Evolutionary conservation across 2,113 vertebrate species (phyloP).

Genomic region (Tinamus guttatus): DNA sequence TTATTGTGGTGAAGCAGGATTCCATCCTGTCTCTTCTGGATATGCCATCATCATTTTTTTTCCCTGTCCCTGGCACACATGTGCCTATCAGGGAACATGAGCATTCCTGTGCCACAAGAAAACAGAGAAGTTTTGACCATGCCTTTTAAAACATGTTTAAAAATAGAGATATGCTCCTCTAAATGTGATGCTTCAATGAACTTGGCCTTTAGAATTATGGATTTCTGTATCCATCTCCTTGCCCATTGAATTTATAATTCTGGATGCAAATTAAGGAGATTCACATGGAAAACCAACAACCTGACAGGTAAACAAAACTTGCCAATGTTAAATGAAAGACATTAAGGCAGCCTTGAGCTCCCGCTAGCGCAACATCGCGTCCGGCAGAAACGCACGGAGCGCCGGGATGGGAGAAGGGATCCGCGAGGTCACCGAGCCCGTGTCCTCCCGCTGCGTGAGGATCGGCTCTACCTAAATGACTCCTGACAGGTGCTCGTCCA

Average conservation of each 20-base stretch:
- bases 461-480: constrained; percentile 3
- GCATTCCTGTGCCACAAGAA: neutral
- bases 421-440: constrained; percentile 35
- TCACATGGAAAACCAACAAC: constrained; percentile 9
- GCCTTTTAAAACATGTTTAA: neutral
- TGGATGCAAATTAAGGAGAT: constrained; percentile 16
- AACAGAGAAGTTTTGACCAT: neutral
- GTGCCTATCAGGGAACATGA: neutral
- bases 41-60: neutral
- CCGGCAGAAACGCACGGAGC: neutral
- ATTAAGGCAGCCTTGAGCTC: neutral
- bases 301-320: constrained; percentile 22
- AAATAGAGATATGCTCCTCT: neutral
- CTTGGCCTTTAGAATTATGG: neutral
- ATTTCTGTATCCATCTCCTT: constrained; percentile 18
- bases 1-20: neutral
- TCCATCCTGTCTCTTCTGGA: neutral
- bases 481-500: constrained; percentile 33
- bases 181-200: constrained; percentile 20
- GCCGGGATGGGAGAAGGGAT: neutral
- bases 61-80: neutral
- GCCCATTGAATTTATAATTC: constrained; percentile 10
- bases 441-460: constrained; percentile 39
- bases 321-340: neutral
- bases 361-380: fast-evolving